These are phyloP conservation scores for Conops quadrifasciatus DNA, from an alignment of 2,888 invertebrate species.

Conservation along the genomic window DNA sequence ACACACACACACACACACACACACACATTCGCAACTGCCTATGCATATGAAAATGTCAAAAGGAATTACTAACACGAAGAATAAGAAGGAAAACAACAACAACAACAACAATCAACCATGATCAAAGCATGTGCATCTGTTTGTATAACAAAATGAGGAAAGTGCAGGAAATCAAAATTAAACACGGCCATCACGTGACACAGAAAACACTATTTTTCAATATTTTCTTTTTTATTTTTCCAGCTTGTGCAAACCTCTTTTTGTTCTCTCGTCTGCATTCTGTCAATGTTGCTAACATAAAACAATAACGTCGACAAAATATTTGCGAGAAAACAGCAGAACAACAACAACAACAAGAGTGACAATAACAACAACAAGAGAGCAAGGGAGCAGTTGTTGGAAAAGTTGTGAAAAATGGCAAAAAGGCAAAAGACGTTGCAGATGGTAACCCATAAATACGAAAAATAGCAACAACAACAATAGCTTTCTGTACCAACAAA, in stretches of 20 bases:
- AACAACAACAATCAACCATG: neutral
- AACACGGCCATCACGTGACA: slow-evolving; percentile 39
- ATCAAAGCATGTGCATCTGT: no score
- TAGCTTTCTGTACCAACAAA: neutral
- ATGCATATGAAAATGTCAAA: slow-evolving; percentile 3
- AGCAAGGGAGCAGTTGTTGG: neutral
- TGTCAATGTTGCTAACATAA: slow-evolving; percentile 23
- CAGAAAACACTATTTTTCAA: slow-evolving; percentile 44
- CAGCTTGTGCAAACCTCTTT: slow-evolving; percentile 25
- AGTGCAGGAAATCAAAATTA: slow-evolving; percentile 18
- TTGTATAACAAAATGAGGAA: neutral
- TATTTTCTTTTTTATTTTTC: no score
- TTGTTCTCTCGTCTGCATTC: slow-evolving; percentile 14
- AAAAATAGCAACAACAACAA: no score
- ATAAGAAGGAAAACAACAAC: neutral
- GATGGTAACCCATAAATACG: neutral
- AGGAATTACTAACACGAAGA: no score
- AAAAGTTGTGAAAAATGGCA: neutral
- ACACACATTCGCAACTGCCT: slow-evolving; percentile 25
- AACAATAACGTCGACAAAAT: slow-evolving; percentile 13
- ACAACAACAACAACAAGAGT: neutral
- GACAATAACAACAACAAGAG: neutral
- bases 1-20: slow-evolving; percentile 28
- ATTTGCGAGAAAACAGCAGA: slow-evolving; percentile 6
- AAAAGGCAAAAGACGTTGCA: no score